Evolutionary conservation across 2,113 vertebrate genomes (phyloP), one percentile per base, ranked within the genome.

Genomic region (Apistogramma diplotaenia): DNA sequence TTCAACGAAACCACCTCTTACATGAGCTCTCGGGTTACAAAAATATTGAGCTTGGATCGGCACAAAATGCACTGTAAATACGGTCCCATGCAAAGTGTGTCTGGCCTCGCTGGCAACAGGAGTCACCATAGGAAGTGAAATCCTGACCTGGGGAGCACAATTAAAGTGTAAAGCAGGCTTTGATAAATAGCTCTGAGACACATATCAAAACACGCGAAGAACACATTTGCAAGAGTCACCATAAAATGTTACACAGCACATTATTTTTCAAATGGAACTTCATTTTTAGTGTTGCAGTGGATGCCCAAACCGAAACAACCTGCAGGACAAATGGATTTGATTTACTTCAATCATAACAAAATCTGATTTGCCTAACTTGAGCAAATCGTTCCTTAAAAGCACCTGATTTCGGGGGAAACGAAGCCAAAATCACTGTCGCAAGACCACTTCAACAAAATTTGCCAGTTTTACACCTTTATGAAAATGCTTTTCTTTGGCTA

Each of bases 21-120:
- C 73, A 91, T 84, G 56, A 6, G 70, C 62, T 90, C 92, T 95
- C 92, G 71, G 72, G 89, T 94, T 95, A 92, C 91, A 82, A 83
- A 92, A 92, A 95, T 95, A 93, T 93, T 95, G 87, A 91, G 88
- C 40, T 95, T 95, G 95, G 94, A 95, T 91, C 67, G 4, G 85
- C 23, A 11, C 25, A 87, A 75, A 92, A 92, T 91, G 87, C 80
- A 59, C 58, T 61, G 70, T 83, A 91, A 92, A 93, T 85, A 91
- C 2, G 35, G 56, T 74, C 81, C 86, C 76, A 77, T 85, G 74
- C 81, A 86, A 84, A 76, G 74, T 37, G 71, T 29, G 75, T 46
- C 83, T 78, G 82, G 81, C 81, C 79, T 61, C 61, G 25, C 61
- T 89, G 85, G 74, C 79, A 80, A 87, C 27, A 19, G 59, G 43